These are phyloP conservation scores for Clarias pachynema DNA, from an alignment of 2,797 vertebrate species.

Conservation along the genomic window DNA sequence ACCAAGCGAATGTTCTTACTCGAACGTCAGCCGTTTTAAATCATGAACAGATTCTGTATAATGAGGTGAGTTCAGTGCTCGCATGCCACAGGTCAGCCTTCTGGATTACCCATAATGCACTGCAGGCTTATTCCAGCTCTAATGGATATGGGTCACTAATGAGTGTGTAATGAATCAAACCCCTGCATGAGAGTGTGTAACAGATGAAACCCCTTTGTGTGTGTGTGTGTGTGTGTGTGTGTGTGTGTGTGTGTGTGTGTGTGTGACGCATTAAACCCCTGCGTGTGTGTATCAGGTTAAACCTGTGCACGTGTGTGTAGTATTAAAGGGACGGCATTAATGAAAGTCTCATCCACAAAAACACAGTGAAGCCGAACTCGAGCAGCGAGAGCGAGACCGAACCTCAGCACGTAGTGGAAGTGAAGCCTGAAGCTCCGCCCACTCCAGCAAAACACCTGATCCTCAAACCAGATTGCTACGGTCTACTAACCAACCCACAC, in stretches of 20 bases:
- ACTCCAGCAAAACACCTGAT: background rate
- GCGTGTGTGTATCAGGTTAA: background rate
- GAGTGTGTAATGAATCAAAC: background rate
- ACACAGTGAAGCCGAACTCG: background rate
- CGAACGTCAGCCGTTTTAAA: background rate
- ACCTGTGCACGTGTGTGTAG: no score
- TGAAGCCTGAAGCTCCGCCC: background rate
- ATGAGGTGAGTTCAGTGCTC: no score
- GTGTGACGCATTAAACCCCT: background rate
- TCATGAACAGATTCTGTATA: background rate
- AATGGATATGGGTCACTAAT: background rate
- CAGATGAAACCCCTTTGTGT: background rate
- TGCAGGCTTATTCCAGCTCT: background rate
- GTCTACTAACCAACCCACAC: background rate
- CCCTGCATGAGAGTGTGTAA: background rate
- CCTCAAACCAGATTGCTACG: background rate
- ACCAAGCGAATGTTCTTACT: background rate
- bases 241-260: no score
- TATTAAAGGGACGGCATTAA: background rate
- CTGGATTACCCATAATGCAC: slow-evolving; percentile 9
- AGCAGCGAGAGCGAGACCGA: background rate
- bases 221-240: no score
- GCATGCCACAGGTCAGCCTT: background rate
- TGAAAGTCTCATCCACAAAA: background rate
- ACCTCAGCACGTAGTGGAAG: background rate